Conservation (phyloP, 2,797 vertebrate species). For the Ataeniobius toweri region DNA sequence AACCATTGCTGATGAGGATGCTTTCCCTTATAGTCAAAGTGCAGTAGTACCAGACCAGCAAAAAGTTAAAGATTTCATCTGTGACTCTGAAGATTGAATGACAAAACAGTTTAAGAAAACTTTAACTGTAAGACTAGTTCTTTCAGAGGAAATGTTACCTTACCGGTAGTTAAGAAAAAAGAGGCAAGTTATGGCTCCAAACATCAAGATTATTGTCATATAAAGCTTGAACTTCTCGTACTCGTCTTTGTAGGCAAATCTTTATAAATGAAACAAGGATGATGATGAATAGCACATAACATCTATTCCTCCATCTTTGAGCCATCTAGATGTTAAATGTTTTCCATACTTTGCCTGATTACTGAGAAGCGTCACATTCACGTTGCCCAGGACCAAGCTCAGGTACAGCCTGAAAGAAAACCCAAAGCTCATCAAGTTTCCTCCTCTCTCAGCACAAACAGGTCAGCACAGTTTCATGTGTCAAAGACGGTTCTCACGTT, state of each 20-base stretch:
- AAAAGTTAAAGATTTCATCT: slow-evolving; percentile 97
- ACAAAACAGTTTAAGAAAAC: not conserved
- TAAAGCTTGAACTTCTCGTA: slow-evolving; percentile 99
- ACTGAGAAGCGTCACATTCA: slow-evolving; percentile 96
- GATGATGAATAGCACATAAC: not conserved
- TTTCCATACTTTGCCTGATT: slow-evolving; percentile 94
- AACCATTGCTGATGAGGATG: slow-evolving; percentile 96
- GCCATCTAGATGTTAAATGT: not conserved
- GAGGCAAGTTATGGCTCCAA: slow-evolving; percentile 92
- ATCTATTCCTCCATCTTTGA: not conserved
- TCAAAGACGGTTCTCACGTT: not conserved
- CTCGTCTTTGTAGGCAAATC: slow-evolving; percentile 98
- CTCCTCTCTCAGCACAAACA: not conserved
- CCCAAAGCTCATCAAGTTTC: not conserved
- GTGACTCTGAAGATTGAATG: slow-evolving; percentile 83
- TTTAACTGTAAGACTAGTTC: not conserved
- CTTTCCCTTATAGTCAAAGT: slow-evolving; percentile 97
- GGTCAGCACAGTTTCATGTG: no score
- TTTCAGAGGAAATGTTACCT: slow-evolving; percentile 17
- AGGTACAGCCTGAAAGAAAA: slow-evolving; percentile 87
- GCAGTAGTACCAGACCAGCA: slow-evolving; percentile 99
- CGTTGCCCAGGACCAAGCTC: slow-evolving; percentile 94
- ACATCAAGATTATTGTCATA: slow-evolving; percentile 95
- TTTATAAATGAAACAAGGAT: slow-evolving; percentile 47
- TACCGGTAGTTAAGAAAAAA: slow-evolving; percentile 95